Base-by-base conservation (phyloP, 2,113 vertebrate genomes). In the Patagioenas fasciata region DNA sequence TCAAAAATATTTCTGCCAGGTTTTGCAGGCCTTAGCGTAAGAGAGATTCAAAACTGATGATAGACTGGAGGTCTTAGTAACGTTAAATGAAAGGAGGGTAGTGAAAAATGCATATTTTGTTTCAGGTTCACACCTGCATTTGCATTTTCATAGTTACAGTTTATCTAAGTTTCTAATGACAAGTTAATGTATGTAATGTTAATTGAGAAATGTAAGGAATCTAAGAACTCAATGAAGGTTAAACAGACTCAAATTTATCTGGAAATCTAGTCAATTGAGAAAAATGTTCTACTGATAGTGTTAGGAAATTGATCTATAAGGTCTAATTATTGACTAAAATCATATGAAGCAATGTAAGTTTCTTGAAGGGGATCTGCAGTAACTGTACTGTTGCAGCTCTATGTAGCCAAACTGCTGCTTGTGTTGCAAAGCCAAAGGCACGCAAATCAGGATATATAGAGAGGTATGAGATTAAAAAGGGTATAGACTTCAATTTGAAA, bases 1-100 rank as follows among this genome's bases (percentile, higher is more conserved):
- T 71, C 65, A 91, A 92, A 95, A 56, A 38, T 53, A 74, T 31
- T 92, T 58, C 32, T 85, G 53, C 25, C 62, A 86, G 74, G 85
- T 92, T 96, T 90, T 61, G 38, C 54, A 93, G 54, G 44, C 91
- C 40, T 89, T 86, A 84, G 84, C 94, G 85, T 80, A 54, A 4
- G 29, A 47, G 74, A 58, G 17, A 71, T 65, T 79, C 40, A 40
- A 90, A 92, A 34, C 21, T 75, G 71, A 70, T 62, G 60, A 26
- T 69, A 75, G 84, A 54, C 38, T 81, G 7, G 53, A 65, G 82
- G 66, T 58, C 28, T 62, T 65, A 89, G 17, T 21, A 79, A 84
- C 73, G 10, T 21, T 81, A 58, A 77, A 80, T 73, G 31, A 67
- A 91, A 65, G 14, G 36, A 74, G 2, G 5, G 5, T 42, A 36